phyloP scores from a whole-genome alignment of 2,113 vertebrate species.

The Laticauda colubrina region DNA sequence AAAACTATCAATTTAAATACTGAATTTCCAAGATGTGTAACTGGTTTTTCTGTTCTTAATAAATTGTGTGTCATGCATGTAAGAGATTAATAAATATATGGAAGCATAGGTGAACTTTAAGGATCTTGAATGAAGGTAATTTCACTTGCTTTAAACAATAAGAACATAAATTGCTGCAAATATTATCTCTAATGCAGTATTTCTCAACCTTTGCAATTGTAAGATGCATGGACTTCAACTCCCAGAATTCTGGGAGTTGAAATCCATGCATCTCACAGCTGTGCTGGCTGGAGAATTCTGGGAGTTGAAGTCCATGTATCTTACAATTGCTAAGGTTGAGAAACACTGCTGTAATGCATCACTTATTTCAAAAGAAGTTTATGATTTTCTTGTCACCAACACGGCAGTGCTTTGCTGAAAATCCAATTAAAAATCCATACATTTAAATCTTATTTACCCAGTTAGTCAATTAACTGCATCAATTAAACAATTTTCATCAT shows the following conservation, averaged over 20 bases:
- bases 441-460: slow-evolving; percentile 14
- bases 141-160: neutral
- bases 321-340: neutral
- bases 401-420: slow-evolving; percentile 8
- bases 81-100: slow-evolving; percentile 7
- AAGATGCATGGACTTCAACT: neutral
- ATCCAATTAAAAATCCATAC: slow-evolving; percentile 26
- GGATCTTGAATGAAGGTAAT: neutral
- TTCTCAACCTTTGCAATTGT: neutral
- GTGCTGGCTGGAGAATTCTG: no score
- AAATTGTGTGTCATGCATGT: neutral
- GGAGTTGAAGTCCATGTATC: neutral
- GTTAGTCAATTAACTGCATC: slow-evolving; percentile 27
- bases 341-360: neutral
- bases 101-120: neutral
- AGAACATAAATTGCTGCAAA: neutral
- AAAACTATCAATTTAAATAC: neutral
- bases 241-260: no score
- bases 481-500: slow-evolving; percentile 1
- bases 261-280: no score
- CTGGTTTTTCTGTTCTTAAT: slow-evolving; percentile 3
- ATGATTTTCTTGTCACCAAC: neutral
- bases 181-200: neutral
- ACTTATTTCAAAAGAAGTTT: neutral
- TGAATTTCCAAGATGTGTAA: neutral